Base-by-base conservation (phyloP, 2,888 invertebrate genomes). In the Trimorus sp. region DNA sequence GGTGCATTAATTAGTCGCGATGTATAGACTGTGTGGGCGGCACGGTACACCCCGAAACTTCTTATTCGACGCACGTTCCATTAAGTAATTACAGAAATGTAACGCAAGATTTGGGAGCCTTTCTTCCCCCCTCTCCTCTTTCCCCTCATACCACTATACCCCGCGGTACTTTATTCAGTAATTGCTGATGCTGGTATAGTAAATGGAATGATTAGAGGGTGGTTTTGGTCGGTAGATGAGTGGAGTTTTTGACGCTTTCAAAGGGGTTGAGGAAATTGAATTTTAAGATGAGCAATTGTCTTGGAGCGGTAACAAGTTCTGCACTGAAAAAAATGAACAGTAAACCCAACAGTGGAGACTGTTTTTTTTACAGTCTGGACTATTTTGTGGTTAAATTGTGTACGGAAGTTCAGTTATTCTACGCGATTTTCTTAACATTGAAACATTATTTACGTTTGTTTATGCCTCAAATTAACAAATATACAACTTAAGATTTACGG, bases 21-120 rank as follows among this genome's bases (percentile, higher is more conserved):
- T 36, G 73, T 73, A 62, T 63, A 69, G 68, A 68, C 73, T 68
- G 62, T 73, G 79, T 79, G 74, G 69, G 63, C 15, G 56, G 36
- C 51, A 65, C 79, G 74, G 74, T 69, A 70, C 74, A 58, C 79
- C 74, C 74, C 58, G 40, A 58, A 58, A 74, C 69, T 74, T 69
- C 79, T 74, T 79, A 73, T 79, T 59, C 59, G 15, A 59, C 42
- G 59, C 42, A 42, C 59, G 59, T 59, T 42, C 59, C 59, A 59
- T 59, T 59, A 71, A 79, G 71, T 79, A 71, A 79, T 79, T 79
- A 60, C 71, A 60, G 58, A 73, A 73, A 79, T 60, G 71, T 66
- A 66, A 16, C 56, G 11, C 53, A 16, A 53, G 53, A 53, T 26
- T 26, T 26, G 26, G 26, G 26, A 26, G 1, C 26, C 26, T 26